A percentile compares a stretch with the other conserved stretches of the same genome.
Evolutionary conservation across 2,113 vertebrate genomes (phyloP).

Genomic region (Aythya baeri): DNA sequence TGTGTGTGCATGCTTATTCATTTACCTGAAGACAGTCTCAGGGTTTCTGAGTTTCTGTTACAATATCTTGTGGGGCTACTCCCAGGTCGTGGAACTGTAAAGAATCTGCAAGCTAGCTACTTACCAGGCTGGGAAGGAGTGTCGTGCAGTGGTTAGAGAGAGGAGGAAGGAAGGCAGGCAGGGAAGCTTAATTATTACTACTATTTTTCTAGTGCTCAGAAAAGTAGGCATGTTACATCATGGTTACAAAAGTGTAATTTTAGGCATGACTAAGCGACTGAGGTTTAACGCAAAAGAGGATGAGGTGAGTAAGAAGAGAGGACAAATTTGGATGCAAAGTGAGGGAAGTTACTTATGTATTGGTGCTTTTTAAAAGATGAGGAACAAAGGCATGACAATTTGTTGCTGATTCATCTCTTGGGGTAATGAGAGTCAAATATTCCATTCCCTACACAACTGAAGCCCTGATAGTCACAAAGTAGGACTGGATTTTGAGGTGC

Average conservation of each 20-base stretch:
- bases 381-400: background rate
- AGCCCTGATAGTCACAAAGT: background rate
- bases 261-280: conserved; percentile 41
- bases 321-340: background rate
- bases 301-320: background rate
- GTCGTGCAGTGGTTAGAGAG: background rate
- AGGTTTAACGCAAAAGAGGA: background rate
- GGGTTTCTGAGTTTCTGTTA: background rate
- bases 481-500: background rate
- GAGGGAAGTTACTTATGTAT: background rate
- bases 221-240: background rate
- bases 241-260: background rate
- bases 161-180: background rate
- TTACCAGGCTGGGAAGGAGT: background rate
- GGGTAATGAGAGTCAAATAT: background rate
- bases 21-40: background rate
- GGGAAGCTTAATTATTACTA: background rate
- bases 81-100: background rate
- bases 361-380: background rate
- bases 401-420: background rate
- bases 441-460: background rate
- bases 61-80: background rate
- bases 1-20: background rate
- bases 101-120: background rate
- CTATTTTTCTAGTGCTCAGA: background rate